Evolutionary conservation across 2,113 vertebrate species (phyloP), one percentile per base, ranked within the genome.

Genomic region (Xiphophorus couchianus): DNA sequence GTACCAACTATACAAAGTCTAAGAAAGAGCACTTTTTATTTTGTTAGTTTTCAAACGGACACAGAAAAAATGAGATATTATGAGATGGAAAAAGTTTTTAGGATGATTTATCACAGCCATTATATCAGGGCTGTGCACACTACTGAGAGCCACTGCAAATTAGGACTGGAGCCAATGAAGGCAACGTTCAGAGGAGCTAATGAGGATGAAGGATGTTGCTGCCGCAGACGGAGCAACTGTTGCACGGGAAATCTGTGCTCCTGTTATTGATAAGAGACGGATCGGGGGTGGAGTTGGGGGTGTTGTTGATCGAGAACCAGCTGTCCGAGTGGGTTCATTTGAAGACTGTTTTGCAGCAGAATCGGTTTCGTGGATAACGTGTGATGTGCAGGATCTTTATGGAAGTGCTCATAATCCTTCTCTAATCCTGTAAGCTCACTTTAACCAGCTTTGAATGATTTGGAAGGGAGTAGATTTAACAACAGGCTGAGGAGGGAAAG

Each of bases 321-420:
- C 71, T 51, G 37, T 33, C 33, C 0, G 15, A 78, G 60, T 9
- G 14, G 64, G 3, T 81, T 61, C 70, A 67, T 7, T 30, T 71
- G 4, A 70, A 39, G 31, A 25, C 54, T 37, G 67, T 9, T 82
- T 58, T 66, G 28, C 71, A 54, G 62, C 64, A 29, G 65, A 76
- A 62, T 87, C 66, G 7, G 69, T 79, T 69, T 66, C 33, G 25
- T 48, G 30, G 62, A 35, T 37, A 35, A 82, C 69, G 31, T 66
- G 29, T 51, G 70, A 87, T 30, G 63, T 63, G 66, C 62, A 69
- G 30, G 13, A 73, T 70, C 19, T 80, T 83, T 62, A 74, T 73
- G 30, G 19, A 60, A 76, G 65, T 51, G 29, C 54, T 78, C 39
- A 44, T 87, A 81, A 88, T 87, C 76, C 73, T 29, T 19, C 66